Evolutionary conservation across 2,888 invertebrate genomes (phyloP).

Genomic region (Polylopha cassiicola): DNA sequence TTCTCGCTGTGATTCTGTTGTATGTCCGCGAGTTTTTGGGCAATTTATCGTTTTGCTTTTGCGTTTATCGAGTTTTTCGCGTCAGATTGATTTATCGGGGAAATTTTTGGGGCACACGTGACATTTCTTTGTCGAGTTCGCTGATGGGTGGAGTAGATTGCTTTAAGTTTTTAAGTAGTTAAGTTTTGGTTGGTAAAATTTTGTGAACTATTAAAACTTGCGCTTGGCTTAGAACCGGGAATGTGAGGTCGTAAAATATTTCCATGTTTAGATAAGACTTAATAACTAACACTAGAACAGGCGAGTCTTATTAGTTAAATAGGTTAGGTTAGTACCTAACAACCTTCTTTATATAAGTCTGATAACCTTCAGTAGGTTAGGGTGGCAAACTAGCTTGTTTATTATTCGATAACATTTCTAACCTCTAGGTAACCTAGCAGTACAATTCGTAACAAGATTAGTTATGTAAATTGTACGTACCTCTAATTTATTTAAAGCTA

Average conservation of each 20-base stretch:
- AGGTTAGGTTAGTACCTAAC: constrained; percentile 1
- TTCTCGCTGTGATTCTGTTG: constrained; percentile 59
- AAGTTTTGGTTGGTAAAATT: constrained; percentile 2
- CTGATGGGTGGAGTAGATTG: constrained; percentile 11
- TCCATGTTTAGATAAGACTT: constrained; percentile 1
- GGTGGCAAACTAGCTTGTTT: constrained; percentile 4
- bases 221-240: not conserved
- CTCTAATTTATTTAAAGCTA: too few species aligned
- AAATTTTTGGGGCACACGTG: constrained; percentile 10
- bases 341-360: constrained; percentile 4
- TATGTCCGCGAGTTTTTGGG: constrained; percentile 47
- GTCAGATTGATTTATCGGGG: constrained; percentile 22
- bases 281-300: constrained; percentile 1
- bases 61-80: constrained; percentile 29
- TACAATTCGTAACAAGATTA: constrained; percentile 2
- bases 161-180: constrained; percentile 19
- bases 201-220: constrained; percentile 6
- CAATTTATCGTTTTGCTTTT: constrained; percentile 39
- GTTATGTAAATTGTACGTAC: not conserved
- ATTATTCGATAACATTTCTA: constrained; percentile 15
- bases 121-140: constrained; percentile 14
- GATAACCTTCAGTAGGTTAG: constrained; percentile 12
- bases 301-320: constrained; percentile 6
- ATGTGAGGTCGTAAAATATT: not conserved
- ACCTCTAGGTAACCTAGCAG: constrained; percentile 14